Percentiles rank a stretch among this genome's conserved stretches.
phyloP scores from a whole-genome alignment of 2,113 vertebrate species.

The zebrafish (Danio rerio) region DNA sequence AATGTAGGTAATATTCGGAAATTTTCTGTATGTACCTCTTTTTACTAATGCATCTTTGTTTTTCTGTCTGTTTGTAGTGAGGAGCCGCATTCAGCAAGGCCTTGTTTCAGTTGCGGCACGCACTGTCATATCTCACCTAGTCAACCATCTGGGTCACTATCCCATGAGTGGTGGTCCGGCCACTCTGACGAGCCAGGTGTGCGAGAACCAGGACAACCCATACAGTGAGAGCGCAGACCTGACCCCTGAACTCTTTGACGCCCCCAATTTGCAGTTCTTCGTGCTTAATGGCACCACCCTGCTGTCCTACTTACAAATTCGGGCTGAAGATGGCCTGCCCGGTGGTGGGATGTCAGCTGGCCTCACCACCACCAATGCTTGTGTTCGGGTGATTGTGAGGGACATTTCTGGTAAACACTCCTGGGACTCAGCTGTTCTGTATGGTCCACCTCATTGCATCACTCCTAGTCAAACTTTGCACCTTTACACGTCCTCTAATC shows the following conservation, averaged over 20 bases:
- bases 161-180: conserved; percentile 97
- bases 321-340: conserved; percentile 88
- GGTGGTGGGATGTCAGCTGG: conserved; percentile 94
- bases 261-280: conserved; percentile 96
- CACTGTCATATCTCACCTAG: conserved; percentile 96
- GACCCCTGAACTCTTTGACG: conserved; percentile 95
- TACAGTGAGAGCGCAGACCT: conserved; percentile 92
- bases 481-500: conserved; percentile 53
- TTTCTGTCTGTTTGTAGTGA: conserved; percentile 79
- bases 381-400: conserved; percentile 92
- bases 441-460: conserved; percentile 82
- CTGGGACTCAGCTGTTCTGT: conserved; percentile 95
- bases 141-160: conserved; percentile 97
- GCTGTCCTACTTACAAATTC: conserved; percentile 88
- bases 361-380: conserved; percentile 88
- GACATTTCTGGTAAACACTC: conserved; percentile 98
- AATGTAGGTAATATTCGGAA: neutral
- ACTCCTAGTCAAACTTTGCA: conserved; percentile 61
- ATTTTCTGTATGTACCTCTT: neutral
- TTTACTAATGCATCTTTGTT: neutral
- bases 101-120: conserved; percentile 95
- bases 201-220: conserved; percentile 97
- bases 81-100: conserved; percentile 93
- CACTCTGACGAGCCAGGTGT: conserved; percentile 96
- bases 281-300: conserved; percentile 92